Conservation (phyloP, 2,888 invertebrate species). For the Ophion ventricosus region DNA sequence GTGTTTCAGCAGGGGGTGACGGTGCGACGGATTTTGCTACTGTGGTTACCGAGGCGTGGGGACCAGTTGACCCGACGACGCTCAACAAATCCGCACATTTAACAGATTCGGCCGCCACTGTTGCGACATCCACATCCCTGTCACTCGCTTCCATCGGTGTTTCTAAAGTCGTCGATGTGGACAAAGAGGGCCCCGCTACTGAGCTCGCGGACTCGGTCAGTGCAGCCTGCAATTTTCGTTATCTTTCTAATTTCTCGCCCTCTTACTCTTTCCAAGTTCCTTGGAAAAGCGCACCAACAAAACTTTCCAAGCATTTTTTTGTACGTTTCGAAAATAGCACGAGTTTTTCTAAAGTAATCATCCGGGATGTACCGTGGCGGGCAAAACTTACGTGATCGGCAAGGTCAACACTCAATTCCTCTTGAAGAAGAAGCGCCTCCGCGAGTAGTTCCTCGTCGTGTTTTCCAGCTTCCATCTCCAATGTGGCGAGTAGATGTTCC, state of each 20-base stretch:
- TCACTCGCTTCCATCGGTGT: slow-evolving; percentile 46
- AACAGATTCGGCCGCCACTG: slow-evolving; percentile 32
- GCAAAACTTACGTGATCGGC: slow-evolving; percentile 73
- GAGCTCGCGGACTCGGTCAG: slow-evolving; percentile 71
- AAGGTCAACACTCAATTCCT: slow-evolving; percentile 79
- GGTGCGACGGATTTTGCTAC: slow-evolving; percentile 29
- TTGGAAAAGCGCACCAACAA: too few species aligned
- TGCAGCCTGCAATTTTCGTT: slow-evolving; percentile 69
- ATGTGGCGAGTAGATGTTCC: slow-evolving; percentile 80
- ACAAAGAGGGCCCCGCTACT: slow-evolving; percentile 70
- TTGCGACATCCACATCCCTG: slow-evolving; percentile 34
- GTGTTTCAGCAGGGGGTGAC: slow-evolving; percentile 73
- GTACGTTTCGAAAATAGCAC: too few species aligned
- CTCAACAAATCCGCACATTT: slow-evolving; percentile 38
- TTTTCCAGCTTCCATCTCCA: slow-evolving; percentile 81
- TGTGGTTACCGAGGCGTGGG: slow-evolving; percentile 62
- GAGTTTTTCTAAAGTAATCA: too few species aligned
- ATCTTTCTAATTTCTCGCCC: background rate
- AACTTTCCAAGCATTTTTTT: background rate
- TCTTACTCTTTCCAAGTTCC: background rate
- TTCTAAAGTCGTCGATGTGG: slow-evolving; percentile 62
- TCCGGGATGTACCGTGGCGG: background rate
- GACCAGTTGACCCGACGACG: slow-evolving; percentile 43
- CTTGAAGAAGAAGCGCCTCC: slow-evolving; percentile 80
- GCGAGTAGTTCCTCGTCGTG: slow-evolving; percentile 81